A percentile compares a stretch with the other conserved stretches of the same genome.
Evolutionary conservation across 2,113 vertebrate species (phyloP).

Genomic region (Ancistrus triradiatus): DNA sequence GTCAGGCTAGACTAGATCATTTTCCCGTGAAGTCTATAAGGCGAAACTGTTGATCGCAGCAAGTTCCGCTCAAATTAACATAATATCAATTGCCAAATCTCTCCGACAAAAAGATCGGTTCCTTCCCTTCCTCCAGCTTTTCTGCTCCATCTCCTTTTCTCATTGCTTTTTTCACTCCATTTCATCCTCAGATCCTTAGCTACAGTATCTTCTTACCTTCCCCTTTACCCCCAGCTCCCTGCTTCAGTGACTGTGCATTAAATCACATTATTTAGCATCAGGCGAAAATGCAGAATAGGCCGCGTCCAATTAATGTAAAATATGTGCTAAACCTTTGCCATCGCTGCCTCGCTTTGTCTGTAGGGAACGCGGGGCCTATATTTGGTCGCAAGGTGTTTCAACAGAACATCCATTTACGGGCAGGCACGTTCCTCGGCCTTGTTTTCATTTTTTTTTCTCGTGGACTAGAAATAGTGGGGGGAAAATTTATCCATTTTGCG

Average conservation of each 20-base stretch:
- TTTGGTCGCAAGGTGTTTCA: conserved; percentile 34
- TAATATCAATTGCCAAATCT: too few species aligned
- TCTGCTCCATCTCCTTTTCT: too few species aligned
- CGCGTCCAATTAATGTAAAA: conserved; percentile 32
- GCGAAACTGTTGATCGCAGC: too few species aligned
- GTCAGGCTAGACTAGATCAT: too few species aligned
- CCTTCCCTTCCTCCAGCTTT: too few species aligned
- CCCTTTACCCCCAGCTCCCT: not conserved
- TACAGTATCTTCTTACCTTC: not conserved
- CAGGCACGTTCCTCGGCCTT: conserved; percentile 19
- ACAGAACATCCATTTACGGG: conserved; percentile 35
- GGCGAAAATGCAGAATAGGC: conserved; percentile 6
- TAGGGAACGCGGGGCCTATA: conserved; percentile 31
- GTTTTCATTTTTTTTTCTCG: conserved; percentile 7
- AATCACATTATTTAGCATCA: conserved; percentile 22
- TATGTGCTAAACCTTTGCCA: conserved; percentile 26
- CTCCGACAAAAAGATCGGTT: too few species aligned
- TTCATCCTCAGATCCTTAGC: too few species aligned
- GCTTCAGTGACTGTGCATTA: conserved; percentile 4
- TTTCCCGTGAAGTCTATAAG: too few species aligned
- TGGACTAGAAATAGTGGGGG: conserved; percentile 32
- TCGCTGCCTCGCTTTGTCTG: conserved; percentile 3
- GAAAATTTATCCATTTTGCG: conserved; percentile 56
- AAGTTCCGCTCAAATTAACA: too few species aligned
- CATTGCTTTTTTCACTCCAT: not conserved